Conservation (phyloP, 2,113 vertebrate genomes). For the Oophaga pumilio region DNA sequence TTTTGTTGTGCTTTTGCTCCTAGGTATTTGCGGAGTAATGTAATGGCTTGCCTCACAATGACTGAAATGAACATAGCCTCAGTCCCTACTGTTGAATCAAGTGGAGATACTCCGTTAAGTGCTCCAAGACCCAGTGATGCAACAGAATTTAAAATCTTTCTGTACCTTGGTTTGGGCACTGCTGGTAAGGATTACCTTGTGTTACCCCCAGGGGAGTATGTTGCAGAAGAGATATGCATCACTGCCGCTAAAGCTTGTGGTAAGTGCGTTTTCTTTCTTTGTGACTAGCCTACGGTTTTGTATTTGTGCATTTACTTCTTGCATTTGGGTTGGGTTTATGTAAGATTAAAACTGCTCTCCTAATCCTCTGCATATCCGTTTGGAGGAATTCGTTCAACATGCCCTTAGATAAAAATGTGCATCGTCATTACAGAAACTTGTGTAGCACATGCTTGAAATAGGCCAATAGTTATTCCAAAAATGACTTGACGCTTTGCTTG, state of each 20-base stretch:
- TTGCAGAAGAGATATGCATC: conserved; percentile 88
- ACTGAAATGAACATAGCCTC: conserved; percentile 79
- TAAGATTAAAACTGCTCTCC: too few relatives aligned
- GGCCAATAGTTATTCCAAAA: too few relatives aligned
- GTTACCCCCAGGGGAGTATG: conserved; percentile 83
- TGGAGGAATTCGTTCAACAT: too few relatives aligned
- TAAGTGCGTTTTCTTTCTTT: conserved; percentile 67
- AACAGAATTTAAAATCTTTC: conserved; percentile 77
- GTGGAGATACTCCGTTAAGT: conserved; percentile 69
- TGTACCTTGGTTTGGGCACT: conserved; percentile 78
- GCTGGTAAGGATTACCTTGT: conserved; percentile 70
- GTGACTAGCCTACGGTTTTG: not conserved
- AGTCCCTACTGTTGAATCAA: conserved; percentile 65
- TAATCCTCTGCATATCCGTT: too few relatives aligned
- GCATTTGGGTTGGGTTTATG: too few relatives aligned
- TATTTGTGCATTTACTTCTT: not conserved
- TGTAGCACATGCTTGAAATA: too few relatives aligned
- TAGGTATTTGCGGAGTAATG: conserved; percentile 48
- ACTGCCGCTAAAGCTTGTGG: conserved; percentile 88
- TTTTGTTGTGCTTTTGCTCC: not conserved
- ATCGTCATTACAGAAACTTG: too few relatives aligned
- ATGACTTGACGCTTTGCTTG: too few relatives aligned
- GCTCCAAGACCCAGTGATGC: conserved; percentile 70
- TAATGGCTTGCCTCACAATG: conserved; percentile 84
- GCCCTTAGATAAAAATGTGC: too few relatives aligned